Evolutionary conservation across 2,113 vertebrate species (phyloP).

Genomic region (Otis tarda): DNA sequence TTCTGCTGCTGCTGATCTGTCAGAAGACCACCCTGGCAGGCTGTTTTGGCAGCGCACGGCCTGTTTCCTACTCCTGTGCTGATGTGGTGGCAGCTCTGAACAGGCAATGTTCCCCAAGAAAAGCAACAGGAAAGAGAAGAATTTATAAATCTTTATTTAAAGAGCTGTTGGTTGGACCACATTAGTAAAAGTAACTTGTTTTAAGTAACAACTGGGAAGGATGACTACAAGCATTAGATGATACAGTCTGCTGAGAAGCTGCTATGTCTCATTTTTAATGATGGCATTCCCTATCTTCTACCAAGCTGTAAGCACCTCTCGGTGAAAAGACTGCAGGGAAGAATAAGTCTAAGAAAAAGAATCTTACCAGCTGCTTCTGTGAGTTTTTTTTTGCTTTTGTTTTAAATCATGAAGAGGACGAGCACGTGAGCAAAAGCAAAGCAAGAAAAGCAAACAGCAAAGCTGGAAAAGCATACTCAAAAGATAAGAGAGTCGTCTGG

Average conservation of each 20-base stretch:
- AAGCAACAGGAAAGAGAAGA: neutral
- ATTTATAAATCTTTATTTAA: neutral
- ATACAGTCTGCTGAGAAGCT: neutral
- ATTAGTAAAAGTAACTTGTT: neutral
- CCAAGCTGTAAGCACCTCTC: neutral
- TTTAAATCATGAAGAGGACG: neutral
- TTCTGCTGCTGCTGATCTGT: neutral
- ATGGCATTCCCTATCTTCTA: neutral
- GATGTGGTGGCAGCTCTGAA: neutral
- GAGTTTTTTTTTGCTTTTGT: neutral
- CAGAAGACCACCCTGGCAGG: neutral
- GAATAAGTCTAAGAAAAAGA: neutral
- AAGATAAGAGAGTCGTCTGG: fast-evolving
- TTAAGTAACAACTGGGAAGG: neutral
- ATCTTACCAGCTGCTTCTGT: neutral
- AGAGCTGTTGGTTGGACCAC: neutral
- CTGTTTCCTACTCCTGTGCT: neutral
- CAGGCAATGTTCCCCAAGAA: neutral
- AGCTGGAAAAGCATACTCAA: neutral
- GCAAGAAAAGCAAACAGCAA: neutral
- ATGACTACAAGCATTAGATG: neutral
- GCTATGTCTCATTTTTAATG: neutral
- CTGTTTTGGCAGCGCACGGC: neutral
- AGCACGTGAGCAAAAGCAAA: neutral
- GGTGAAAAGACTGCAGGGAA: neutral